These are phyloP conservation scores for Triplophysa dalaica DNA, from an alignment of 2,113 vertebrate genomes.

Conservation along the genomic window DNA sequence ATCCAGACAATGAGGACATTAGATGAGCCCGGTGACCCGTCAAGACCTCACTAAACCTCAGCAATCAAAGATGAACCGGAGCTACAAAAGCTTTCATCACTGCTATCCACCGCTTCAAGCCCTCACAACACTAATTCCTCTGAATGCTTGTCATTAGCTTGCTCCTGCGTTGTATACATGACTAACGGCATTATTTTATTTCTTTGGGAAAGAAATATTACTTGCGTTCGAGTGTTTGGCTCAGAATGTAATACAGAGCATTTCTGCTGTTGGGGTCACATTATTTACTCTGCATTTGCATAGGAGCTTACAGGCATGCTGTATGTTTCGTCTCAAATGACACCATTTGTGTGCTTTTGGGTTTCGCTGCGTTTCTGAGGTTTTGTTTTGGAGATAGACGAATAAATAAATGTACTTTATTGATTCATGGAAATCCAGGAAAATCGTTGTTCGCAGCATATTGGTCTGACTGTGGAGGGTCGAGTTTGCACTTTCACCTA, in stretches of 20 bases:
- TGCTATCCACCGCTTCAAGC: neutral
- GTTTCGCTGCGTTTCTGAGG: neutral
- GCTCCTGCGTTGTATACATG: neutral
- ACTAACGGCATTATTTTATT: neutral
- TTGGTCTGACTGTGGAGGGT: conserved; percentile 17
- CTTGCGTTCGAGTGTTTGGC: neutral
- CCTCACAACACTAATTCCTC: conserved; percentile 3
- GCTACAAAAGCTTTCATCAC: conserved; percentile 53
- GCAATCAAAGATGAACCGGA: conserved; percentile 53
- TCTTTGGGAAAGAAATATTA: neutral
- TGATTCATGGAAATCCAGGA: conserved; percentile 13
- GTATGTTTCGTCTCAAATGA: conserved; percentile 16
- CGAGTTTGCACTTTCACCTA: conserved; percentile 39
- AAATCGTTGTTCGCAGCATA: conserved; percentile 16
- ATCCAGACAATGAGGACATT: conserved; percentile 46
- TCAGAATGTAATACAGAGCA: neutral
- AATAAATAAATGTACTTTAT: conserved; percentile 19
- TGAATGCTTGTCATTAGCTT: neutral
- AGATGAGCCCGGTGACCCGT: conserved; percentile 56
- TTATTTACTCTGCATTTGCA: conserved; percentile 43
- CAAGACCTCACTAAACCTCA: conserved; percentile 55
- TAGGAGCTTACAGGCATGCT: conserved; percentile 40
- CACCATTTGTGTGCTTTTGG: neutral
- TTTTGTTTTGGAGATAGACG: neutral
- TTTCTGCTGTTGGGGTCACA: conserved; percentile 12